Base-by-base conservation (phyloP, 2,888 invertebrate species). In the Galeruca laticollis region DNA sequence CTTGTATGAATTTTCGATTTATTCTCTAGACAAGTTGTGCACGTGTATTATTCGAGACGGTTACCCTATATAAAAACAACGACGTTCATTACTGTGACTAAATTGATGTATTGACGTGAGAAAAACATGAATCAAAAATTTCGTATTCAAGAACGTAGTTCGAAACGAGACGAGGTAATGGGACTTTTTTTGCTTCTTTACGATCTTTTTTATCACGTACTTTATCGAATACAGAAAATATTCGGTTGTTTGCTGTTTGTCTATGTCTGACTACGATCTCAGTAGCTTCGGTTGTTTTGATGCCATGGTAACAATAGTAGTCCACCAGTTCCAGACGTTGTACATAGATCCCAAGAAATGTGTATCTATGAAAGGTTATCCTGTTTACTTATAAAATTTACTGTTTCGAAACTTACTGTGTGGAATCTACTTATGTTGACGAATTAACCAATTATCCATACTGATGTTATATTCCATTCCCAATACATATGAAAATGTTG, bases 241-340 rank as follows among this genome's bases (percentile, higher is more conserved):
- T 47, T 47, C 47, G 47, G 54, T 31, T 54, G n/a, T 26, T 4
- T 26, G 31, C 6, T 31, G 54, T 54, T 54, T 54, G 54, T 31
- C 54, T 54, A 54, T 54, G 54, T 54, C 54, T 54, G 21, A 31
- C 54, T 54, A 54, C 31, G 31, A 54, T 31, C 31, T 8, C 54
- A 31, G 54, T 54, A 54, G 31, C 54, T 54, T 47, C 13, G 31
- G 8, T 54, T 54, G 31, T 54, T 31, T 15, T 54, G 54, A 6
- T 31, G 26, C 31, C n/a, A 31, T 54, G 54, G 26, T 21, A 13
- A 51, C 51, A 18, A 51, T 51, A 6, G 5, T 54, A 54, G 31
- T 31, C 31, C 54, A n/a, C 31, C 54, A n/a, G 31, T 26, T 54
- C 31, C n/a, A n/a, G 31, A 26, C 26, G 31, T 10, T 31, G n/a